These are phyloP conservation scores for Camelus bactrianus DNA, from an alignment of 2,113 vertebrate genomes.

Conservation along the genomic window DNA sequence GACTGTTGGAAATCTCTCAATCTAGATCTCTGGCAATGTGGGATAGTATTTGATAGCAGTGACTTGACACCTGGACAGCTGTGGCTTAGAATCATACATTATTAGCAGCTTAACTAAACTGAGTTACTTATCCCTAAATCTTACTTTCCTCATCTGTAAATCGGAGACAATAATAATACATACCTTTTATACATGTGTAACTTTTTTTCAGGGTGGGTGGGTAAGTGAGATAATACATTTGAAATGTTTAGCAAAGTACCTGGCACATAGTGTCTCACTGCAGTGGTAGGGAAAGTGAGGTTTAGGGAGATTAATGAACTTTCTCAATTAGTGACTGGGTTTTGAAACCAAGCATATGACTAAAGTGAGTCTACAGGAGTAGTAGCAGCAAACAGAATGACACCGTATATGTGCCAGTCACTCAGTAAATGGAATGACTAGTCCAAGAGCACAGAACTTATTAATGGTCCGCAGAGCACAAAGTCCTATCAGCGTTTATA, in stretches of 20 bases:
- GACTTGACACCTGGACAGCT: not conserved
- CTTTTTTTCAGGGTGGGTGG: too few species aligned
- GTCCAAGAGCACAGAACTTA: not conserved
- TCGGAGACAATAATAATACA: not conserved
- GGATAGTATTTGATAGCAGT: not conserved
- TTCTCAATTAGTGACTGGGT: not conserved
- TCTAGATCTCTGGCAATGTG: not conserved
- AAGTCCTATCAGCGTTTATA: not conserved
- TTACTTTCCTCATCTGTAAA: not conserved
- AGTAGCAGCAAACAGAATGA: not conserved
- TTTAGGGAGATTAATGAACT: not conserved
- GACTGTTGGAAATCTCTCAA: not conserved
- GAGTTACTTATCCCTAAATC: not conserved
- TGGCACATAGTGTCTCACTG: not conserved
- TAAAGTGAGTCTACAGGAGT: not conserved
- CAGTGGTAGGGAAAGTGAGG: not conserved
- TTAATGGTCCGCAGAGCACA: not conserved
- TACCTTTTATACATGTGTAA: not conserved
- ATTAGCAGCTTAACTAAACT: not conserved
- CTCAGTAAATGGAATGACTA: not conserved
- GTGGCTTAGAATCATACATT: not conserved
- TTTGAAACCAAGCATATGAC: not conserved
- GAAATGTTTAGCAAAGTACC: not conserved
- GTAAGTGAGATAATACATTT: not conserved
- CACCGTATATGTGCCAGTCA: not conserved